Evolutionary conservation across 2,888 invertebrate species (phyloP).

Genomic region (Acanthopleura granulata): DNA sequence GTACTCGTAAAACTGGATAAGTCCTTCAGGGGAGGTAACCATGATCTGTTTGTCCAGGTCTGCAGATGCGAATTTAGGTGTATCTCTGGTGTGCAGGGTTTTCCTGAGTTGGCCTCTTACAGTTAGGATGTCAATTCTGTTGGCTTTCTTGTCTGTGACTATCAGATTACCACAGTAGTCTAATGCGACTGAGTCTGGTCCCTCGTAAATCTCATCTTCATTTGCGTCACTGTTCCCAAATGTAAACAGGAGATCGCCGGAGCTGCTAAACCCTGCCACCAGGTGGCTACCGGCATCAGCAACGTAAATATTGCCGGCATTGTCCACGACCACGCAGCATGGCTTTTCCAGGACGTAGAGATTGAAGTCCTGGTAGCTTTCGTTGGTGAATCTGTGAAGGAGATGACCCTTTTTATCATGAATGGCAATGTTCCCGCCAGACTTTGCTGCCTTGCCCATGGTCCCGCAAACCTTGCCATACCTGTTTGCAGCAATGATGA

Average conservation of each 20-base stretch:
- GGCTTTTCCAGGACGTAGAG: constrained; percentile 54
- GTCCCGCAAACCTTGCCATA: constrained; percentile 47
- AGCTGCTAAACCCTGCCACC: constrained; percentile 45
- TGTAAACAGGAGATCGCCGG: constrained; percentile 51
- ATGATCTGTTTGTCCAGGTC: constrained; percentile 51
- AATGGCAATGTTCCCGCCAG: constrained; percentile 55
- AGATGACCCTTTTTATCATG: constrained; percentile 47
- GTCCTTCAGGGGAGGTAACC: constrained; percentile 49
- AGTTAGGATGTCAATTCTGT: constrained; percentile 50
- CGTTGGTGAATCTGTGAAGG: constrained; percentile 50
- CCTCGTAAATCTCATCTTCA: constrained; percentile 42
- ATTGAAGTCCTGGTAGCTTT: constrained; percentile 41
- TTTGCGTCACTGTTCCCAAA: constrained; percentile 50
- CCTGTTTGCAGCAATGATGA: constrained; percentile 54
- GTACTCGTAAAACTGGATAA: constrained; percentile 53
- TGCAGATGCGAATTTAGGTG: constrained; percentile 48
- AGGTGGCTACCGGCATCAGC: constrained; percentile 53
- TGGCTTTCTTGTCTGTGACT: constrained; percentile 54
- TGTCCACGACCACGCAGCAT: constrained; percentile 45
- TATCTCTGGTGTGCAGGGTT: constrained; percentile 49
- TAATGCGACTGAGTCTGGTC: constrained; percentile 53
- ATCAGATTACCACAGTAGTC: constrained; percentile 50
- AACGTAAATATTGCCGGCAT: constrained; percentile 46
- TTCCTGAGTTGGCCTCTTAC: constrained; percentile 50
- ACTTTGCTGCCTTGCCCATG: constrained; percentile 49